Evolutionary conservation across 2,888 invertebrate genomes (phyloP), one percentile per base, ranked within the genome.

Genomic region (Lasioglossum morio): DNA sequence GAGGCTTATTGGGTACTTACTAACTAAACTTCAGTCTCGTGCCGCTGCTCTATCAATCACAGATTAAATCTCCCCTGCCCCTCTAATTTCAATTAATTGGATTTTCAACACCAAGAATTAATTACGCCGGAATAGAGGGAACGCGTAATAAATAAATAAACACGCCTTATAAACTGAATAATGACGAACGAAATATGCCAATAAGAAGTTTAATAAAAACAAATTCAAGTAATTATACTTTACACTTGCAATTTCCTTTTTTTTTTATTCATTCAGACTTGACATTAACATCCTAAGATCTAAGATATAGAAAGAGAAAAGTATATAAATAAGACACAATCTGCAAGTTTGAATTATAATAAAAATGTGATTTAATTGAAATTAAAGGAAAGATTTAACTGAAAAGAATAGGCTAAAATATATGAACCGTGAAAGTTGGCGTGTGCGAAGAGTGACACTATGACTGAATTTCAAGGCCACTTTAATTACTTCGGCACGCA

Each of bases 1-100:
- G 53, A 85, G 76, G 87, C 84, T 87, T 86, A 90, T 89, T 85
- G 77, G 79, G 37, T 79, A 85, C 81, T 81, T 84, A 82, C 69
- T 63, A 72, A 48, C 48, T 46, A 70, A 66, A 76, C 60, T 70
- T 66, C 63, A 77, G 43, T 30, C 72, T 73, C 77, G 70, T 76
- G 77, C 66, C 70, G 85, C 82, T 77, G 74, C 76, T 87, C 77
- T 43, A 27, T 34, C 69, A 72, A 63, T 48, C 46, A 57, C 30
- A 40, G 53, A 74, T 70, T 69, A 37, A 72, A 19, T 37, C 8
- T 2, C 23, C 23, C 40, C 16, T 27, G 19, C 2, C 14, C n/a
- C 12, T 19, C 7, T 23, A 40, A 19, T 53, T 37, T 23, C 19
- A 23, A 30, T 30, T 63, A 43, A 34, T 34, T 27, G 1, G 60